Conservation (phyloP, 2,113 vertebrate species). For the Lipophrys pholis region DNA sequence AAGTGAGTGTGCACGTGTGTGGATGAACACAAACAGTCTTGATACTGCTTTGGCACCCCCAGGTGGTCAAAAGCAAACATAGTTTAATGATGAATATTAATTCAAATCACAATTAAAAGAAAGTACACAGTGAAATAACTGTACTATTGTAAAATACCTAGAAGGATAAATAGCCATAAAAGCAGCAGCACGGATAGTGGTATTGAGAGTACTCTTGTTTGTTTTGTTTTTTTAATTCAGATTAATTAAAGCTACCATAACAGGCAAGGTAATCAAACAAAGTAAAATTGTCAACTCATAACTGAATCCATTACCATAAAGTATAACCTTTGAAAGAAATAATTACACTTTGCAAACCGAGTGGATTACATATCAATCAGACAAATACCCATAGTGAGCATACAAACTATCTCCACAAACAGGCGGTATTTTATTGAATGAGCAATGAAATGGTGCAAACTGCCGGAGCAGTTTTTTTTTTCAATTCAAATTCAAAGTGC, state of each 20-base stretch:
- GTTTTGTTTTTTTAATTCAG: background rate
- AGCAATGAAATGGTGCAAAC: slow-evolving; percentile 32
- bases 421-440: slow-evolving; percentile 10
- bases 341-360: slow-evolving; percentile 15
- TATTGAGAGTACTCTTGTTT: background rate
- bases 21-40: slow-evolving; percentile 20
- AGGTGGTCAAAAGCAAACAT: slow-evolving; percentile 72
- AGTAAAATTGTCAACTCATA: background rate
- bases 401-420: slow-evolving; percentile 28
- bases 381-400: slow-evolving; percentile 24
- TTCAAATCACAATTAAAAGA: slow-evolving; percentile 8
- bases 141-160: background rate
- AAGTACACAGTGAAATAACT: slow-evolving; percentile 1
- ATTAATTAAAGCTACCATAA: slow-evolving; percentile 7
- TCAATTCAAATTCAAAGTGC: slow-evolving; percentile 57
- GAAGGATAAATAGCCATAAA: background rate
- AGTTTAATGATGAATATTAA: slow-evolving; percentile 18
- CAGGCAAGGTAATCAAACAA: background rate
- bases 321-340: slow-evolving; percentile 25
- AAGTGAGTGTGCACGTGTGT: slow-evolving; percentile 17
- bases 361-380: slow-evolving; percentile 22
- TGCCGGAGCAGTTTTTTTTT: slow-evolving; percentile 22
- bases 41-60: slow-evolving; percentile 79
- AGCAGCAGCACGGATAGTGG: background rate
- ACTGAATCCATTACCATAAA: slow-evolving; percentile 8